A percentile compares a stretch with the other conserved stretches of the same genome.
Conservation (phyloP, 2,888 invertebrate species). For the Chrysina gloriosa region DNA sequence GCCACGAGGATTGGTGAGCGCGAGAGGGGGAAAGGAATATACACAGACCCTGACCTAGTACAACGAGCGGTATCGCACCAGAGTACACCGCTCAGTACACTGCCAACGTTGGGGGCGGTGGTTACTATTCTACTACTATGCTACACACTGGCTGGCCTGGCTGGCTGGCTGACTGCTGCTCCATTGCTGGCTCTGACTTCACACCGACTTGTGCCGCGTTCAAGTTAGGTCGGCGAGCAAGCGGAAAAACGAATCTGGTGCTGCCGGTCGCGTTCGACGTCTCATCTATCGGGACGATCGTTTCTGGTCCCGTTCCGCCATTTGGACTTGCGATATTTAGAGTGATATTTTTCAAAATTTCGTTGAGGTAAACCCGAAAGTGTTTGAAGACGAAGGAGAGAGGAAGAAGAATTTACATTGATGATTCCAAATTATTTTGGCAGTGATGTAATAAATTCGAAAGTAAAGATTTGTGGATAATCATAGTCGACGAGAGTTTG, state of each 20-base stretch:
- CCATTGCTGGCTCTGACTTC: conserved; percentile 32
- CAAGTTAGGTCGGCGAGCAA: conserved; percentile 30
- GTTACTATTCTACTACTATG: conserved; percentile 40
- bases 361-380: too few species aligned
- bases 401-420: too few species aligned
- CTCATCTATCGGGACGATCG: too few species aligned
- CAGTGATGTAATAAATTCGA: too few species aligned
- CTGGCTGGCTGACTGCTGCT: conserved; percentile 13
- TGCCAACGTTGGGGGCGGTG: conserved; percentile 54
- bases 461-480: too few species aligned
- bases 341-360: too few species aligned
- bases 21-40: conserved; percentile 47
- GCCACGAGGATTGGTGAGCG: conserved; percentile 45
- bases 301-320: too few species aligned
- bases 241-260: conserved; percentile 24
- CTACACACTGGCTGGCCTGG: conserved; percentile 17
- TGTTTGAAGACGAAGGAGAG: too few species aligned
- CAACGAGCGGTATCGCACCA: conserved; percentile 54
- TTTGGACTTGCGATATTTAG: too few species aligned
- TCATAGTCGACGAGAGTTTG: too few species aligned
- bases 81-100: conserved; percentile 48
- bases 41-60: conserved; percentile 56
- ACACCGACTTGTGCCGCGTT: conserved; percentile 32
- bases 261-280: conserved; percentile 35
- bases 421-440: too few species aligned